Percentiles rank a stretch among this genome's conserved stretches.
These are phyloP conservation scores for Dendrocopos noguchii DNA, from an alignment of 2,113 vertebrate species.

Conservation along the genomic window DNA sequence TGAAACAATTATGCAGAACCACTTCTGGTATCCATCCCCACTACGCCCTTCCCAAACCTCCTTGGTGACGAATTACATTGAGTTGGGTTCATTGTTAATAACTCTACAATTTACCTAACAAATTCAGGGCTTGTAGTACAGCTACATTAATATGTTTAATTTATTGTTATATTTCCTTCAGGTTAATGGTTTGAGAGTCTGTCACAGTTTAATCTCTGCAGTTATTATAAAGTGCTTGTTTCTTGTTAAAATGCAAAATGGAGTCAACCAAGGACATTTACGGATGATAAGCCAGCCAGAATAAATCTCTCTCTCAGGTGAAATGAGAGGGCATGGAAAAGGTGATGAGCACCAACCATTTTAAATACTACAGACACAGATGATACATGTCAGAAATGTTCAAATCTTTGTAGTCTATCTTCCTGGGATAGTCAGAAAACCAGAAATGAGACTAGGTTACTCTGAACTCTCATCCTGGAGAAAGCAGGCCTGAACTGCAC, in stretches of 20 bases:
- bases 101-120: constrained; percentile 73
- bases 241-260: constrained; percentile 64
- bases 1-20: neutral
- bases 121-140: constrained; percentile 66
- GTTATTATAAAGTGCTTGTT: constrained; percentile 67
- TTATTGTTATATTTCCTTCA: constrained; percentile 71
- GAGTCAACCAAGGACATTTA: constrained; percentile 53
- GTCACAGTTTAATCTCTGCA: constrained; percentile 63
- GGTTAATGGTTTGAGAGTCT: constrained; percentile 68
- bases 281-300: constrained; percentile 32
- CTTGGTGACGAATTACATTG: neutral
- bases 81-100: constrained; percentile 62
- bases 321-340: neutral
- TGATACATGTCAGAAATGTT: neutral
- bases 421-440: neutral
- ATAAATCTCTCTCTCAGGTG: constrained; percentile 23
- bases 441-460: neutral
- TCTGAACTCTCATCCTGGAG: neutral
- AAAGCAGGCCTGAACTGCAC: neutral
- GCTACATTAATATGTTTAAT: constrained; percentile 75
- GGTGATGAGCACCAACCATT: neutral
- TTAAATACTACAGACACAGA: neutral
- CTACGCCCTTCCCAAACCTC: neutral
- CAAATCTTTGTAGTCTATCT: neutral
- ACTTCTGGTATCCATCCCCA: constrained; percentile 1